Conservation (phyloP, 2,113 vertebrate species). For the Motacilla tschutschensis region DNA sequence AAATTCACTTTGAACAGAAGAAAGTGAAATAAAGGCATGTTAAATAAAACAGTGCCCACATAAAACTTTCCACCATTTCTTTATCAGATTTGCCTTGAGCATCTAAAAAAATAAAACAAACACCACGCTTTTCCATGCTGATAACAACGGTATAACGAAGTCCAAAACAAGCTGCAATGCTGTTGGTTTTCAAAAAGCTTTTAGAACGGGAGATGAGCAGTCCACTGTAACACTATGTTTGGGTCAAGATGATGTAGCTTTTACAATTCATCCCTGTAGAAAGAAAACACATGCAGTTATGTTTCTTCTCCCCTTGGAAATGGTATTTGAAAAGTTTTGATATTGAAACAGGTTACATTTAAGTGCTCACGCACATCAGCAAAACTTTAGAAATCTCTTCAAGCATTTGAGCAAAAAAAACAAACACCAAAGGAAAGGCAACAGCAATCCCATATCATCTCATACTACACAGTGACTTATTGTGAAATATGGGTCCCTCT, state of each 20-base stretch:
- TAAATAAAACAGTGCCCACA: slow-evolving; percentile 70
- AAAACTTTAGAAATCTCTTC: background rate
- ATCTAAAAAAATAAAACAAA: slow-evolving; percentile 71
- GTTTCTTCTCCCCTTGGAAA: background rate
- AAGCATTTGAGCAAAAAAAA: background rate
- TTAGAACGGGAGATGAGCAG: slow-evolving; percentile 79
- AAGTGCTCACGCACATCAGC: slow-evolving; percentile 10
- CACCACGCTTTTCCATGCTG: slow-evolving; percentile 79
- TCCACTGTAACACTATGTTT: slow-evolving; percentile 75
- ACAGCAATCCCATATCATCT: slow-evolving; percentile 8
- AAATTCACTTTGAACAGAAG: slow-evolving; percentile 60
- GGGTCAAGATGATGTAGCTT: slow-evolving; percentile 75
- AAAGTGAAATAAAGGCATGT: slow-evolving; percentile 72
- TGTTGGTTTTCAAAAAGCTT: slow-evolving; percentile 82
- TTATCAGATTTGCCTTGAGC: slow-evolving; percentile 65
- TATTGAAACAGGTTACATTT: background rate
- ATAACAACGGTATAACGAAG: slow-evolving; percentile 76
- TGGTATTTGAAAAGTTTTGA: background rate
- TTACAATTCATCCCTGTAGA: slow-evolving; percentile 95
- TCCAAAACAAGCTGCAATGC: slow-evolving; percentile 83
- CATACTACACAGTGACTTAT: background rate
- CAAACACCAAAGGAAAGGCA: slow-evolving; percentile 20
- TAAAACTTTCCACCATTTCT: slow-evolving; percentile 59
- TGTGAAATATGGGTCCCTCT: background rate
- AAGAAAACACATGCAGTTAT: slow-evolving; percentile 63